Percentiles rank a stretch among this genome's conserved stretches.
Conservation (phyloP, 2,797 vertebrate species). For the Enteromius treurensis region DNA sequence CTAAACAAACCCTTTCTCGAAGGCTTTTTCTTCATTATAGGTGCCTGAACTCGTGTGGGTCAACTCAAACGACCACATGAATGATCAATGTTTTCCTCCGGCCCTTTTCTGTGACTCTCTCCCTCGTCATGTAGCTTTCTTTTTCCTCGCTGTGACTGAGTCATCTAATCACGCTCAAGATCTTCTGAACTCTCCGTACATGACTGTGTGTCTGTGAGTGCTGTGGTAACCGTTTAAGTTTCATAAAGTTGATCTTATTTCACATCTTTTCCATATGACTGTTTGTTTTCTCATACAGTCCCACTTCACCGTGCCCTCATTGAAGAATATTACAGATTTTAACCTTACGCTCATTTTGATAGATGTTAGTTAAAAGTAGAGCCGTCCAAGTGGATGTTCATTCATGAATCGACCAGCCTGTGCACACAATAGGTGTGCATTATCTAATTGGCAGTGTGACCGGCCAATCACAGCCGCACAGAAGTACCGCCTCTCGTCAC, state of each 20-base stretch:
- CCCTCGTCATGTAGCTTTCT: not conserved
- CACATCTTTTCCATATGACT: not conserved
- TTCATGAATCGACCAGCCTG: not conserved
- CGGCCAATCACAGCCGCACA: not conserved
- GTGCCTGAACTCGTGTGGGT: not conserved
- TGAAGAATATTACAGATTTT: not conserved
- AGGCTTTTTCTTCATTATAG: not conserved
- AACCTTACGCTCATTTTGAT: not conserved
- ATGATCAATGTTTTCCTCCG: conserved; percentile 2
- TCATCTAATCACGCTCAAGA: conserved; percentile 63
- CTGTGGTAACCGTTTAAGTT: conserved; percentile 6
- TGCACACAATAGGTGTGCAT: not conserved
- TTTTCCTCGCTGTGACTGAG: conserved; percentile 66
- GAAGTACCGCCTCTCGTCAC: not conserved
- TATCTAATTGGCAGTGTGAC: not conserved
- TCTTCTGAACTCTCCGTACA: conserved; percentile 55
- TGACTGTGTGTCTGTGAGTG: conserved; percentile 51
- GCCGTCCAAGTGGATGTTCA: not conserved
- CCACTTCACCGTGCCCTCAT: not conserved
- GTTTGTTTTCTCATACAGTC: not conserved
- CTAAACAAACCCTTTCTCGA: not conserved
- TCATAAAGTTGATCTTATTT: not conserved
- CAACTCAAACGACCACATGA: not conserved
- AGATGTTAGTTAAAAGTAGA: not conserved
- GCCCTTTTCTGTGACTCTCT: conserved; percentile 15